Conservation (phyloP, 2,113 vertebrate species). For the Thalassoma bifasciatum region DNA sequence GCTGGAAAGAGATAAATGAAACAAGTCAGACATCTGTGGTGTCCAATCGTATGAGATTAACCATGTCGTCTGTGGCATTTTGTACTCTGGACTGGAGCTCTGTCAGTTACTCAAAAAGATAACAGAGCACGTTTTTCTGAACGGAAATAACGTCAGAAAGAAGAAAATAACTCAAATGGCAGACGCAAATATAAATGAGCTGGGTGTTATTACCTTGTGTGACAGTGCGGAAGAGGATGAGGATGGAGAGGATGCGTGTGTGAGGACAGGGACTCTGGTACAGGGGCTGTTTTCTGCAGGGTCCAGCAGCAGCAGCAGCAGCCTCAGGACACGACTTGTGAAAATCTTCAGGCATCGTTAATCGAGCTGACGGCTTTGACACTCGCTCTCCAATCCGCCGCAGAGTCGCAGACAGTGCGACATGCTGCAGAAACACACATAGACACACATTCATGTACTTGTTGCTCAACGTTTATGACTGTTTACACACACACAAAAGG, state of each 20-base stretch:
- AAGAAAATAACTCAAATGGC: too few relatives aligned
- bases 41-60: background rate
- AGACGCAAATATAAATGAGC: background rate
- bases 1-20: background rate
- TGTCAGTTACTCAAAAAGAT: too few relatives aligned
- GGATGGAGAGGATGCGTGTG: conserved; percentile 85
- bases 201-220: conserved; percentile 84
- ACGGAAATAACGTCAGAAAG: too few relatives aligned
- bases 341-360: conserved; percentile 46
- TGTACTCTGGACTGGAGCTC: background rate
- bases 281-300: conserved; percentile 65
- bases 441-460: background rate
- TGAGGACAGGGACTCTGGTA: conserved; percentile 86
- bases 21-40: background rate
- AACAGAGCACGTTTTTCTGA: too few relatives aligned
- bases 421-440: conserved; percentile 72
- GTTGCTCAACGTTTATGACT: conserved; percentile 5
- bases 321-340: conserved; percentile 64
- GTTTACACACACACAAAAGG: conserved; percentile 13
- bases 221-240: conserved; percentile 89
- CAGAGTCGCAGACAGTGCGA: conserved; percentile 84
- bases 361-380: conserved; percentile 81
- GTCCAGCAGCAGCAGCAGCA: conserved; percentile 54
- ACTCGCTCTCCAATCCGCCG: conserved; percentile 88
- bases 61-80: background rate